Base-by-base conservation (phyloP, 2,888 invertebrate species). In the Nomada ruficornis region DNA sequence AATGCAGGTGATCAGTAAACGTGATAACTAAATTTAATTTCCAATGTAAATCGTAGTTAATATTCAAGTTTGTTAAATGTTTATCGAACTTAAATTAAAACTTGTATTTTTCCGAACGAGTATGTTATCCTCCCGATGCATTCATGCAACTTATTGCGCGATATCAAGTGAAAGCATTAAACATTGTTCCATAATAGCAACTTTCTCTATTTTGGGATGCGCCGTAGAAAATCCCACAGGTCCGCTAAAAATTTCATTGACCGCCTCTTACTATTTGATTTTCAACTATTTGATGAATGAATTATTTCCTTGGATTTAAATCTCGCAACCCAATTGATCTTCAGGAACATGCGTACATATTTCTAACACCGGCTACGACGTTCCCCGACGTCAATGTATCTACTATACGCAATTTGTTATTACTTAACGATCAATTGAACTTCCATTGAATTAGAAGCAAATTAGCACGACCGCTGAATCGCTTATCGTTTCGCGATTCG, bases 111-210 rank as follows among this genome's bases (percentile, higher is more conserved):
- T 36, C 36, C 7, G 7, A 36, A 36, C 36, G 36, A 7, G 36
- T 36, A 36, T 7, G 7, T 36, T 36, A 36, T 36, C 36, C 36
- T 36, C 36, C 1, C 7, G 36, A 36, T 20, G 23, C 4, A 44
- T 44, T 70, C 59, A 10, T 52, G 62, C 36, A 70, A 77, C 10
- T 5, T 57, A n/a, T 63, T 59, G 55, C 73, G 65, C 65, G 62
- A 64, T 67, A 65, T 23, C 44, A 23, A 52, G 74, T 63, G 71
- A 82, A 70, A 79, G 67, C 67, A 70, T 15, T n/a, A 26, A 65
- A 70, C 68, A 72, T 54, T 59, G 11, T 59, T 60, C n/a, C 5
- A 47, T 26, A 36, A 3, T 11, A 13, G 15, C 13, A 50, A 36
- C 63, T 79, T 63, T 69, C 75, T 57, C 54, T 11, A 29, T n/a